Conservation (phyloP, 2,113 vertebrate genomes). For the Caretta caretta region DNA sequence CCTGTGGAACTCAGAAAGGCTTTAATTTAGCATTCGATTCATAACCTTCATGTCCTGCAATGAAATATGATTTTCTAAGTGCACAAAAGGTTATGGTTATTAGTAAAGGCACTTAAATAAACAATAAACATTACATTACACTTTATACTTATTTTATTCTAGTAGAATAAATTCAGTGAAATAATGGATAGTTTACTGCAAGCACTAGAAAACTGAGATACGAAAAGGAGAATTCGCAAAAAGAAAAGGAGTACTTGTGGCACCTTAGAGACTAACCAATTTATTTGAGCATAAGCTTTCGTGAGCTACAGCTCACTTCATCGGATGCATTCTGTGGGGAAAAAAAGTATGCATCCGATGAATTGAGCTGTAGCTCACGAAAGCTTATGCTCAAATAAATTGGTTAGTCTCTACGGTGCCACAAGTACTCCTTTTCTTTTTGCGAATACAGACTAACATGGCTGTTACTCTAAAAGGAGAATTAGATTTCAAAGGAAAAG, state of each 20-base stretch:
- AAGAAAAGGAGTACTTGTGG: no score
- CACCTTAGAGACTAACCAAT: no score
- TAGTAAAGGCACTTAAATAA: constrained; percentile 22
- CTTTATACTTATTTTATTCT: constrained; percentile 6
- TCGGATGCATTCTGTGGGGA: no score
- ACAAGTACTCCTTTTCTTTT: no score
- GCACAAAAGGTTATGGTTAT: neutral
- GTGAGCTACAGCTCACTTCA: no score
- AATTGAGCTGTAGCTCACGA: no score
- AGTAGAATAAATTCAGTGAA: neutral
- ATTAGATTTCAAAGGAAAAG: neutral
- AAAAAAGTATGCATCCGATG: no score
- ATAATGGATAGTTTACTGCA: fast-evolving
- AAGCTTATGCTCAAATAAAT: no score
- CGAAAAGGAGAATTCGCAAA: no score
- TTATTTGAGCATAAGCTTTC: no score
- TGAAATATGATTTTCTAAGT: neutral
- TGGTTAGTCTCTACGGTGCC: no score
- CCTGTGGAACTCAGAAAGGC: neutral
- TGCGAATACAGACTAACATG: no score
- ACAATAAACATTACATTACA: neutral
- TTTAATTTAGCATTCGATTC: neutral
- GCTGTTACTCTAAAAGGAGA: neutral
- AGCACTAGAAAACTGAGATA: neutral
- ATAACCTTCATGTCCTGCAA: neutral